Conservation (phyloP, 2,888 invertebrate genomes). For the Agrilus biguttatus region DNA sequence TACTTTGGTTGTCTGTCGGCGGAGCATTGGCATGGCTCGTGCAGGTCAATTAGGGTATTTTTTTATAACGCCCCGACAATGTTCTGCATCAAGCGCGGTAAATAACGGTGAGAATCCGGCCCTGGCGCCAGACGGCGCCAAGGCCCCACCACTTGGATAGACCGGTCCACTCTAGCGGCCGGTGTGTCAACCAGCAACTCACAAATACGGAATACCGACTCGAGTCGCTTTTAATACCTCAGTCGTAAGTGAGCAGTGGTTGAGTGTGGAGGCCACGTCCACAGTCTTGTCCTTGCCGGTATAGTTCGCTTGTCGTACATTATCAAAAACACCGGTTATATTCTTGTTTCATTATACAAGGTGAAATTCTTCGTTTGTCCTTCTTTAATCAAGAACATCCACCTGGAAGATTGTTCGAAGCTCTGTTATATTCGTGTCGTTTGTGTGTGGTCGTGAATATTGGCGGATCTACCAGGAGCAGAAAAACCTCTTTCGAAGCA, state of each 20-base stretch:
- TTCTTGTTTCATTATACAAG: no score
- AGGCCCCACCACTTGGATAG: slow-evolving; percentile 15
- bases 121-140: slow-evolving; percentile 31
- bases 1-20: neutral
- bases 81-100: slow-evolving; percentile 3
- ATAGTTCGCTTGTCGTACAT: no score
- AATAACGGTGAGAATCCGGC: slow-evolving; percentile 22
- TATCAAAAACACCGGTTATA: no score
- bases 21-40: neutral
- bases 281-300: no score
- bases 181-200: slow-evolving; percentile 16
- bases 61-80: neutral
- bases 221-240: no score
- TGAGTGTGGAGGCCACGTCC: slow-evolving; percentile 5
- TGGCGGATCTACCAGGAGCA: no score
- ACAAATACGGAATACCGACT: slow-evolving; percentile 2
- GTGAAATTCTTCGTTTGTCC: no score
- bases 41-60: slow-evolving; percentile 1
- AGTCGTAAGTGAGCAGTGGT: slow-evolving; percentile 8
- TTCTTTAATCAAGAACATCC: no score
- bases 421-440: no score
- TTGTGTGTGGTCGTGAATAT: no score
- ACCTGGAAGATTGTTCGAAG: no score
- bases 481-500: no score
- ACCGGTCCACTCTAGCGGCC: slow-evolving; percentile 32